Evolutionary conservation across 2,797 vertebrate genomes (phyloP), one percentile per base, ranked within the genome.

Genomic region (Centroberyx gerrardi): DNA sequence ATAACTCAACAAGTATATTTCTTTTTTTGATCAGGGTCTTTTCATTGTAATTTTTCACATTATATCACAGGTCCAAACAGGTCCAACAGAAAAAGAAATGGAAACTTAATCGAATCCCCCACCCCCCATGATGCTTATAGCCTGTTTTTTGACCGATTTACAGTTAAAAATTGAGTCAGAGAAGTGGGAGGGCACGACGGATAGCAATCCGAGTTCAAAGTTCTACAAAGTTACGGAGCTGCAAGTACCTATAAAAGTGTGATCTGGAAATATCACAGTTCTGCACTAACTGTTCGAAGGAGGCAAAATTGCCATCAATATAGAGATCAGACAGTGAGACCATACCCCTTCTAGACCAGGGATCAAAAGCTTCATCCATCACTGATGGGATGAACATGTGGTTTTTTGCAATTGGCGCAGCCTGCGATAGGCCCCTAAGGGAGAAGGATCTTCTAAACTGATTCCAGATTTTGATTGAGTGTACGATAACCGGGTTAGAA

Each of bases 181-280:
- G 44, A 46, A 46, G 44, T 46, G 1, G 13, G 44, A 46, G 13
- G 44, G 44, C 44, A 46, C 12, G 44, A 14, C 17, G 42, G 42
- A 8, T 44, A 13, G 42, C 22, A 22, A 44, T 44, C 13, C 3
- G 44, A 46, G 17, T 46, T 17, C 46, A 17, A 22, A 1, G 22
- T n/a, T n/a, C 17, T 15, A 68, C 38, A 64, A 68, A 58, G 49
- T 14, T 56, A 4, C 40, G 3, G 22, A 81, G 48, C 8, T 68
- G 68, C 28, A 71, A 28, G 15, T 72, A 62, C 15, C 14, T 72
- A 52, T 56, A 75, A 54, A 74, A 74, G 8, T 70, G 66, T 38
- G 46, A 53, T 10, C 29, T 60, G 28, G 29, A 61, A 61, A 71
- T 48, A 17, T 55, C 17, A 49, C 2, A 80, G 71, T 61, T 66